These are phyloP conservation scores for Daphoenositta chrysoptera DNA, from an alignment of 2,113 vertebrate species.

Conservation along the genomic window DNA sequence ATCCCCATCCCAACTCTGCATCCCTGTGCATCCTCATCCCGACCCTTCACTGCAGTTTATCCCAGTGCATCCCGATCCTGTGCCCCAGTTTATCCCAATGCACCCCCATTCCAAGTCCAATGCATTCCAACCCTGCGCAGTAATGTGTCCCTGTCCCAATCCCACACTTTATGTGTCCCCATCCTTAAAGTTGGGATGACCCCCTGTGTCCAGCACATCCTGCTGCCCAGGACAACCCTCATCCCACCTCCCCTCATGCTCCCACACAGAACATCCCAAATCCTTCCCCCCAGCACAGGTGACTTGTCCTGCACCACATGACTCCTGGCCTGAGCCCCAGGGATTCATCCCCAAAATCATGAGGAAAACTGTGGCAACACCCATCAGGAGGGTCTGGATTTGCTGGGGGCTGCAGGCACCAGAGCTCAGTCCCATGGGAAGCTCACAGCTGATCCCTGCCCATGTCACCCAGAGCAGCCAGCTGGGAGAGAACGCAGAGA, in stretches of 20 bases:
- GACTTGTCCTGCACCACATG: background rate
- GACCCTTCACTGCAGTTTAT: background rate
- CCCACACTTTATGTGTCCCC: background rate
- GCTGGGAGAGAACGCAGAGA: background rate
- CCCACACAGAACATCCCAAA: rapidly evolving
- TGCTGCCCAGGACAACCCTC: background rate
- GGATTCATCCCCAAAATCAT: background rate
- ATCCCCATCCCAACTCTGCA: background rate
- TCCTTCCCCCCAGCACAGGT: background rate
- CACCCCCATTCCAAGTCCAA: background rate
- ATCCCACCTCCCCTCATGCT: rapidly evolving
- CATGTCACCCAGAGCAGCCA: background rate
- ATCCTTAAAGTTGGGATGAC: background rate
- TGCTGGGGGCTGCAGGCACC: background rate
- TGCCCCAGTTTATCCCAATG: background rate
- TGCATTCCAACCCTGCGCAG: background rate
- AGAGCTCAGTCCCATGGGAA: background rate
- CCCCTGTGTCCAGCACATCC: background rate
- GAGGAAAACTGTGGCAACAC: background rate
- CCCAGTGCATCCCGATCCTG: background rate
- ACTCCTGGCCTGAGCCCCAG: background rate
- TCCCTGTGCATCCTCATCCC: background rate
- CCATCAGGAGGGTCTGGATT: background rate
- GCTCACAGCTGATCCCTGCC: background rate
- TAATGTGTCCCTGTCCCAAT: rapidly evolving